Conservation (phyloP, 2,113 vertebrate species). For the Phylloscopus trochilus region DNA sequence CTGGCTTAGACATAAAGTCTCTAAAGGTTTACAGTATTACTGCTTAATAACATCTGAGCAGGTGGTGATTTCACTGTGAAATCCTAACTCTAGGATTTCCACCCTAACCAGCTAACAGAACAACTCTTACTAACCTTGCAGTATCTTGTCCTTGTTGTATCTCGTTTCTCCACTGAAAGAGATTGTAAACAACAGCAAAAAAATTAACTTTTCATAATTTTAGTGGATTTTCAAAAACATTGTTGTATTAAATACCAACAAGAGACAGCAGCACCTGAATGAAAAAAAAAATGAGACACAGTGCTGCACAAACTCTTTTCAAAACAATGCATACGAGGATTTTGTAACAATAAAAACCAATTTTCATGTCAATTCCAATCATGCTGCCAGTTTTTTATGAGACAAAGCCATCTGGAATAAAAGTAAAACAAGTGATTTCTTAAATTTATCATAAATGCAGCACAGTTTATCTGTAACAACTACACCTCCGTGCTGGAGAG, state of each 20-base stretch:
- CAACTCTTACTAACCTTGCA: constrained; percentile 84
- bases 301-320: neutral
- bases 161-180: constrained; percentile 89
- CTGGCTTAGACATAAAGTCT: neutral
- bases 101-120: neutral
- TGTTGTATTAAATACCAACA: neutral
- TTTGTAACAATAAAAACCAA: neutral
- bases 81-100: neutral
- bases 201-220: neutral
- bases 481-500: neutral
- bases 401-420: neutral
- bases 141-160: constrained; percentile 90
- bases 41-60: neutral
- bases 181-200: neutral
- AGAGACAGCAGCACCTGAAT: neutral
- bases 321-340: neutral
- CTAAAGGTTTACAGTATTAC: neutral
- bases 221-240: neutral
- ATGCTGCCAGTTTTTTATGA: neutral
- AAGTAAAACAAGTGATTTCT: neutral
- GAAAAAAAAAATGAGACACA: neutral
- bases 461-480: neutral
- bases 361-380: neutral
- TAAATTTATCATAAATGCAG: neutral
- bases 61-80: neutral